Evolutionary conservation across 2,888 invertebrate species (phyloP).

Genomic region (Leptinotarsa juncta): DNA sequence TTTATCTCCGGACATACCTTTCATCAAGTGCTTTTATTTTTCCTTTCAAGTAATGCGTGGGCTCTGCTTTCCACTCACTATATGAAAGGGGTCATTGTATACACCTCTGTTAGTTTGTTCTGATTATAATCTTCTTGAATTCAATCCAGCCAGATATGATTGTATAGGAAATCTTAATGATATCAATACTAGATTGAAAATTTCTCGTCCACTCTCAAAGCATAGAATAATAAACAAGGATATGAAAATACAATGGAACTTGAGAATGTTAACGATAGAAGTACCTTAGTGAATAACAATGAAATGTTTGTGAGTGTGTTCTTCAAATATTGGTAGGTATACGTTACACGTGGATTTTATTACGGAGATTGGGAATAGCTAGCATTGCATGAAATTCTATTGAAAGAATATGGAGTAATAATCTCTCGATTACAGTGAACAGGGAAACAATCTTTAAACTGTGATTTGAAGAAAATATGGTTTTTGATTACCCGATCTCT

Average conservation of each 20-base stretch:
- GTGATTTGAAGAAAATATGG: too few species aligned
- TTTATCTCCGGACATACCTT: slow-evolving; percentile 9
- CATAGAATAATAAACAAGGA: slow-evolving; percentile 20
- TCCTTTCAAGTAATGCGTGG: slow-evolving; percentile 34
- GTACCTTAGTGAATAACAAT: slow-evolving; percentile 19
- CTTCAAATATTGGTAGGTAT: slow-evolving; percentile 23
- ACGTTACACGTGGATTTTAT: slow-evolving; percentile 10
- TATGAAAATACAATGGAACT: slow-evolving; percentile 24
- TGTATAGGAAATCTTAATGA: slow-evolving; percentile 30
- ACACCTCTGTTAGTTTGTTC: slow-evolving; percentile 37
- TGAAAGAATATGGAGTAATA: too few species aligned
- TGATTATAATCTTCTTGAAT: slow-evolving; percentile 40
- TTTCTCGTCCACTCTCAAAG: slow-evolving; percentile 17
- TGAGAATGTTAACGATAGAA: slow-evolving; percentile 22
- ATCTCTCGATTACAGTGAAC: too few species aligned
- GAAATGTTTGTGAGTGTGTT: slow-evolving; percentile 19
- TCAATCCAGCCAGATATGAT: slow-evolving; percentile 38
- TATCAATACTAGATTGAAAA: slow-evolving; percentile 28
- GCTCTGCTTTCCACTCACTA: slow-evolving; percentile 36
- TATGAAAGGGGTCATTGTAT: slow-evolving; percentile 39
- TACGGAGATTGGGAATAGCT: neutral
- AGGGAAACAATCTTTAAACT: too few species aligned
- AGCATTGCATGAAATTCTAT: too few species aligned
- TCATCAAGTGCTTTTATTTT: slow-evolving; percentile 27
- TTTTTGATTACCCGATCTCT: too few species aligned